Evolutionary conservation across 1,140 invertebrate species (phyloP).

Genomic region (Zeugodacus cucurbitae): DNA sequence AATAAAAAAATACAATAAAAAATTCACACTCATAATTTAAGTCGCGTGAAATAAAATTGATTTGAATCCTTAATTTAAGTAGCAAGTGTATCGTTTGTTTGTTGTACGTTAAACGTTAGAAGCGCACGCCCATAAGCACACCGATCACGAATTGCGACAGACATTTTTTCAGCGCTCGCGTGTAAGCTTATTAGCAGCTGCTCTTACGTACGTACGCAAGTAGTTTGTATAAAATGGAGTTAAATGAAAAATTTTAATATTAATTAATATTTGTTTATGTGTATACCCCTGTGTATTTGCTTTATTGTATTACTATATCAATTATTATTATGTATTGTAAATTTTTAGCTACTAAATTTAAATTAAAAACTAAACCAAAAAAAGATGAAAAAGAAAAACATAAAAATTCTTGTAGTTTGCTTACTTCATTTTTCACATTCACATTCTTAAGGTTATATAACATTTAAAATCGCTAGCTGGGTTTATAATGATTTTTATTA

Average conservation of each 20-base stretch:
- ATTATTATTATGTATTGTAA: conserved; percentile 20
- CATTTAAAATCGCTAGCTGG: no score
- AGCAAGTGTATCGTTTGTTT: background rate
- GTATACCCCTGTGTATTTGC: background rate
- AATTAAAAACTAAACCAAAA: conserved; percentile 30
- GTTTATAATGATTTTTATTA: no score
- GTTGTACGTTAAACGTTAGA: background rate
- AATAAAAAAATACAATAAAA: no score
- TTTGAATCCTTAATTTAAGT: background rate
- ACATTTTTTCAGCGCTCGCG: background rate
- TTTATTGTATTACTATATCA: conserved; percentile 5
- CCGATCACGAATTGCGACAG: background rate
- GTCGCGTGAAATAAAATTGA: background rate
- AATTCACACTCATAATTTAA: background rate
- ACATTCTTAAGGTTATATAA: no score
- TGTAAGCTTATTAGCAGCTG: background rate
- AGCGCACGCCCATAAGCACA: background rate
- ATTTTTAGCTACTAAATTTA: conserved; percentile 20
- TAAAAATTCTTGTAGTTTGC: background rate
- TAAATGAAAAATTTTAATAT: background rate
- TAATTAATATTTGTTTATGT: background rate
- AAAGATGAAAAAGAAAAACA: background rate
- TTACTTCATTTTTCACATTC: background rate
- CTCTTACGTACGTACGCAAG: background rate
- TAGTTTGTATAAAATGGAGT: background rate